Percentiles rank a stretch among this genome's conserved stretches.
phyloP scores from a whole-genome alignment of 2,797 vertebrate species.

The Chromobotia macracanthus region DNA sequence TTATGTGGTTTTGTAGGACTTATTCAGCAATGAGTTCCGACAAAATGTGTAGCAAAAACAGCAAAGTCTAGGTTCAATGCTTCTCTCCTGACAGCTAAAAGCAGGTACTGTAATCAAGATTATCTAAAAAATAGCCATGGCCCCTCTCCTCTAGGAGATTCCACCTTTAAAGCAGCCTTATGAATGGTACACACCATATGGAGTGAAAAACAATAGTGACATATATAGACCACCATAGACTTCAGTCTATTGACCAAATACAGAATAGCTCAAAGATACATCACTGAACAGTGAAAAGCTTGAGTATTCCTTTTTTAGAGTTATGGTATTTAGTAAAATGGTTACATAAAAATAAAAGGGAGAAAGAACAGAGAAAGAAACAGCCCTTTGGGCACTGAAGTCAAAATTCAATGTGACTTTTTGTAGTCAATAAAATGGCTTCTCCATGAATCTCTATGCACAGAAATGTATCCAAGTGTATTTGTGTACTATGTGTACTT shows the following conservation, averaged over 20 bases:
- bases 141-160: constrained; percentile 12
- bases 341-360: constrained; percentile 2
- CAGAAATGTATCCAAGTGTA: constrained; percentile 26
- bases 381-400: constrained; percentile 26
- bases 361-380: constrained; percentile 21
- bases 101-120: constrained; percentile 64
- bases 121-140: constrained; percentile 39
- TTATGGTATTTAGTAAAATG: neutral
- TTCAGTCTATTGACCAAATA: constrained; percentile 52
- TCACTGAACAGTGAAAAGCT: constrained; percentile 63
- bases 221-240: no score
- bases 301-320: constrained; percentile 8
- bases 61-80: constrained; percentile 50
- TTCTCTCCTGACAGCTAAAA: constrained; percentile 66
- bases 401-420: constrained; percentile 9
- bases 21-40: constrained; percentile 56
- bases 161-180: constrained; percentile 66
- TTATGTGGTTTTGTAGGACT: constrained; percentile 62
- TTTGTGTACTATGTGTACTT: no score
- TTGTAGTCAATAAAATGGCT: constrained; percentile 23
- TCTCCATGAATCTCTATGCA: neutral
- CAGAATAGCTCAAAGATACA: constrained; percentile 70
- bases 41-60: constrained; percentile 61
- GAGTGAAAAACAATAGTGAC: constrained; percentile 64
- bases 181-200: constrained; percentile 73